Evolutionary conservation across 1,140 invertebrate species (phyloP).

Genomic region (Trachymyrmex cornetzi): DNA sequence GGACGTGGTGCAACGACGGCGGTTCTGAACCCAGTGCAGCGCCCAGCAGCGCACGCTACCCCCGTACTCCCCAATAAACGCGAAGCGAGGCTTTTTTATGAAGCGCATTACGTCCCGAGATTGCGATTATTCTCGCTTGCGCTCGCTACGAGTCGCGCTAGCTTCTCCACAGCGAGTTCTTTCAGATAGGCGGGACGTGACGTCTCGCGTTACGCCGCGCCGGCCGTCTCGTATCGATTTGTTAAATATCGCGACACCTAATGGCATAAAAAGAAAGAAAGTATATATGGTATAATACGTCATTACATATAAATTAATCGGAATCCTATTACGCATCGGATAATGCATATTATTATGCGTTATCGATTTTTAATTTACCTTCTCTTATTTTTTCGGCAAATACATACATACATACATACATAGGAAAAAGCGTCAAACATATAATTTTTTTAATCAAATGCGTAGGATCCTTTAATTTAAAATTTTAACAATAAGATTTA

Average conservation of each 20-base stretch:
- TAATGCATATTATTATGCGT: not conserved
- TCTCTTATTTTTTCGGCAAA: not conserved
- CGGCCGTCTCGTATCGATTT: slow-evolving; percentile 44
- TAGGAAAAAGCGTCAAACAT: not conserved
- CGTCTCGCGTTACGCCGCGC: slow-evolving; percentile 2
- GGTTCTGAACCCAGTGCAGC: slow-evolving; percentile 72
- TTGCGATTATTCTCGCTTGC: slow-evolving; percentile 69
- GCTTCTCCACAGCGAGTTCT: slow-evolving; percentile 16
- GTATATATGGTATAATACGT: not conserved
- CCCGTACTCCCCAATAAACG: slow-evolving; percentile 74
- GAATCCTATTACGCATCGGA: not conserved
- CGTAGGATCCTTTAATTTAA: not conserved
- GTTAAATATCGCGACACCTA: slow-evolving; percentile 32
- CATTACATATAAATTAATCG: slow-evolving; percentile 26
- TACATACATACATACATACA: not conserved
- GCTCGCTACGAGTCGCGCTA: slow-evolving; percentile 38
- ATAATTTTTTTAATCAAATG: not conserved
- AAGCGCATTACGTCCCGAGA: slow-evolving; percentile 55
- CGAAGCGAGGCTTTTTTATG: slow-evolving; percentile 61
- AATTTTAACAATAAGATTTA: not conserved
- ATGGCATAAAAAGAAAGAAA: not conserved
- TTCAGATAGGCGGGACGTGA: slow-evolving; percentile 38
- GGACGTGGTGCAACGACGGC: slow-evolving; percentile 69
- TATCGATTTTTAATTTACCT: slow-evolving; percentile 6
- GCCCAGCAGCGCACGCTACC: slow-evolving; percentile 55